A percentile compares a stretch with the other conserved stretches of the same genome.
These are phyloP conservation scores for Hylaeus volcanicus DNA, from an alignment of 1,140 invertebrate genomes.

Conservation along the genomic window DNA sequence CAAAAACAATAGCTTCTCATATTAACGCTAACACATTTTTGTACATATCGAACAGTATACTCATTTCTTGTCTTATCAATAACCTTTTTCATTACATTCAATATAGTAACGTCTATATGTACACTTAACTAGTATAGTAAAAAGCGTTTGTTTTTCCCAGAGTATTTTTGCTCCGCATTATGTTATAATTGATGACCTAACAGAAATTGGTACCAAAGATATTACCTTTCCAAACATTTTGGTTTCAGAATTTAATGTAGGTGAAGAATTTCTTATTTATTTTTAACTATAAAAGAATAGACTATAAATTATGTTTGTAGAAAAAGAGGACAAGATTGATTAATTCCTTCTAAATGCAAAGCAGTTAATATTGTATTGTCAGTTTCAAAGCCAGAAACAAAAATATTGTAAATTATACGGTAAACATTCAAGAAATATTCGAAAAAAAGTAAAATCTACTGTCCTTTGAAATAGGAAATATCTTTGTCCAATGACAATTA, in stretches of 20 bases:
- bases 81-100: conserved; percentile 23
- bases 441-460: too few relatives aligned
- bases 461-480: conserved; percentile 11
- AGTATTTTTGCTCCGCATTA: conserved; percentile 57
- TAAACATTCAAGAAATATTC: too few relatives aligned
- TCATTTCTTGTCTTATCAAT: conserved; percentile 5
- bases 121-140: conserved; percentile 58
- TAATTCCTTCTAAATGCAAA: too few relatives aligned
- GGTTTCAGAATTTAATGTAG: neutral
- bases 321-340: neutral
- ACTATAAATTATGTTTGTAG: too few relatives aligned
- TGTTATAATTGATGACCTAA: conserved; percentile 54
- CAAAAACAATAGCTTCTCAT: neutral
- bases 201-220: conserved; percentile 36
- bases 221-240: neutral
- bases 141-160: conserved; percentile 75
- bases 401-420: too few relatives aligned
- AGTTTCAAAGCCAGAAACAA: too few relatives aligned
- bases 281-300: conserved; percentile 10
- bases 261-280: neutral
- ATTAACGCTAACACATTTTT: conserved; percentile 22
- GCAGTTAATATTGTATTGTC: too few relatives aligned
- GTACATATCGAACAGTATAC: conserved; percentile 31
- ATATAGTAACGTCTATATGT: conserved; percentile 38
- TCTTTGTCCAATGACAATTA: conserved; percentile 14